Evolutionary conservation across 2,797 vertebrate species (phyloP), one percentile per base, ranked within the genome.

Genomic region (Takifugu rubripes): DNA sequence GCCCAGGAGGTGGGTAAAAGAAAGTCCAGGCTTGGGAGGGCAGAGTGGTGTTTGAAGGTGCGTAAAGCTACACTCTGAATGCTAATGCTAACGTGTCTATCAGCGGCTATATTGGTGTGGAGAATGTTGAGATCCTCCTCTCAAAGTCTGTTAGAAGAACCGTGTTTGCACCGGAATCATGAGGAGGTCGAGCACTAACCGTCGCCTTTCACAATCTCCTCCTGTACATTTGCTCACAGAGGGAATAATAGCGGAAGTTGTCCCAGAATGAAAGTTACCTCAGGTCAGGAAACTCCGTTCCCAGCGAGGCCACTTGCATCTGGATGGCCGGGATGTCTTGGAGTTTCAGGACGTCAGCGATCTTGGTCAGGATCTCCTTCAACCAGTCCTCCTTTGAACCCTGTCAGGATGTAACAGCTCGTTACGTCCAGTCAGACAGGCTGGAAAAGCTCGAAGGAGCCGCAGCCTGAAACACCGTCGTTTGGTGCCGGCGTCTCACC

Each of bases 321-420:
- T 90, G 84, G 0, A 90, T 68, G 25, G 83, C 68, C 0, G 85
- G 74, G 5, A 87, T 26, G 3, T 87, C 77, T 12, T 89, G 87
- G 48, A 88, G 85, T 27, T 55, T 75, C 44, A 90, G 46, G 16
- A 90, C 68, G 36, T 84, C 88, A 17, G 85, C 88, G 1, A 87
- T 69, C 7, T 49, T 62, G 54, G 10, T 31, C 26, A 90, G 65
- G 64, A 85, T 57, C 25, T 87, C 72, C 27, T 56, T 74, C 10
- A 87, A 9, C 81, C 85, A 85, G 0, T 49, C 54, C 12, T 86
- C 56, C 12, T 44, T 44, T 2, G 83, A 87, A 0, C 84, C 85
- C 88, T 90, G 79, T 0, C 2, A 9, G 49, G 6, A 62, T 17
- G 43, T 21, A 11, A 3, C 43, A 51, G 3, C 27, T 15, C 11